Percentiles rank a stretch among this genome's conserved stretches.
Conservation (phyloP, 2,888 invertebrate species). For the Tyria jacobaeae region DNA sequence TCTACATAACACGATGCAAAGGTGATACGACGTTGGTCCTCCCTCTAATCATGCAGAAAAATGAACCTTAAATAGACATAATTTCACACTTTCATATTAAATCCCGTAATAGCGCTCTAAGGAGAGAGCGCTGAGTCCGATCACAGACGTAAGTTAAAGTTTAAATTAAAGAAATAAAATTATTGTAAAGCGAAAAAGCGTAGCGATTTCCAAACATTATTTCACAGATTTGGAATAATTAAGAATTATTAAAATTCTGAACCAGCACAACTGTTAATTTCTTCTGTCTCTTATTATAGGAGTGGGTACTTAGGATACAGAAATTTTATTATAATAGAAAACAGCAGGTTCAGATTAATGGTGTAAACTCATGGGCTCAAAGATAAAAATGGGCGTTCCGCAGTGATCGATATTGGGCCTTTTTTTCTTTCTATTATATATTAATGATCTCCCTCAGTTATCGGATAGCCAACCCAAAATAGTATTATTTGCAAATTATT, state of each 20-base stretch:
- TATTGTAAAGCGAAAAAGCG: conserved; percentile 72
- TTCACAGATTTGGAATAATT: conserved; percentile 55
- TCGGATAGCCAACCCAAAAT: no score
- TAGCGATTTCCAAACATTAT: conserved; percentile 66
- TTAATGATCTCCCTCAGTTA: no score
- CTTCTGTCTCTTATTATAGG: conserved; percentile 15
- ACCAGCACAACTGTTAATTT: conserved; percentile 24
- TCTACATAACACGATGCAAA: conserved; percentile 64
- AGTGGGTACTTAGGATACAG: no score
- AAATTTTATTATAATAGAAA: no score
- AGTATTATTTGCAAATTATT: no score
- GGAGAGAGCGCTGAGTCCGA: conserved; percentile 48
- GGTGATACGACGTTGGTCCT: conserved; percentile 56
- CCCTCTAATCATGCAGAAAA: conserved; percentile 58
- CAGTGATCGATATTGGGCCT: no score
- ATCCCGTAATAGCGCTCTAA: conserved; percentile 29
- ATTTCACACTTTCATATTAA: conserved; percentile 44
- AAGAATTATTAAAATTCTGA: conserved; percentile 41
- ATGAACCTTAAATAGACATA: conserved; percentile 58
- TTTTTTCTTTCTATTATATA: no score
- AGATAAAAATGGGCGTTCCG: no score
- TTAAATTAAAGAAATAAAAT: conserved; percentile 76
- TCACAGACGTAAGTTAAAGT: conserved; percentile 70
- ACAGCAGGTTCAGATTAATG: no score
- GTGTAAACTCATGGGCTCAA: no score